Evolutionary conservation across 2,888 invertebrate genomes (phyloP).

Genomic region (Zele albiditarsus): DNA sequence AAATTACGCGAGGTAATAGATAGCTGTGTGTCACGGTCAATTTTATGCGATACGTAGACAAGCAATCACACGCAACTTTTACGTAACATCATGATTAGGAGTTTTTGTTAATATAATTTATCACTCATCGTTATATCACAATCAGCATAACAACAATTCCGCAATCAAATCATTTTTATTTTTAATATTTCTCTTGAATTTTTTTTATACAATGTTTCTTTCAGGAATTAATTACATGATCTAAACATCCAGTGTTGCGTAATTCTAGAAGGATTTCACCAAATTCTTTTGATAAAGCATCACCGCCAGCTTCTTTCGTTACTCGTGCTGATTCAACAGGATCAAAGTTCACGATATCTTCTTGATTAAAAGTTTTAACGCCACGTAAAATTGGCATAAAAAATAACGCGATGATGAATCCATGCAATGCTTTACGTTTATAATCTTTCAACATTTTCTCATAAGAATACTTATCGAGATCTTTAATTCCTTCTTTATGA

Average conservation of each 20-base stretch:
- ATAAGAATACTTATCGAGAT: constrained; percentile 57
- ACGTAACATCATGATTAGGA: no score
- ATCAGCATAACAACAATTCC: neutral
- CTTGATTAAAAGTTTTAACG: fast-evolving
- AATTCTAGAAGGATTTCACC: constrained; percentile 62
- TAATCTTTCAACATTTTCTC: constrained; percentile 60
- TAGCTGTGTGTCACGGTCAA: no score
- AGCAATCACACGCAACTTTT: no score
- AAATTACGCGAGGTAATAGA: no score
- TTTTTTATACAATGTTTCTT: neutral
- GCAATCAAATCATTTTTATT: neutral
- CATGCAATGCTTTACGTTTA: constrained; percentile 55
- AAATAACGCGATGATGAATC: constrained; percentile 57
- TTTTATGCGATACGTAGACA: no score
- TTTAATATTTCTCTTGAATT: neutral
- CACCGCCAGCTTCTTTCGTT: constrained; percentile 51
- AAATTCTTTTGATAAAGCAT: constrained; percentile 55
- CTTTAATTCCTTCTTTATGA: constrained; percentile 48
- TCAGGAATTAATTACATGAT: constrained; percentile 40
- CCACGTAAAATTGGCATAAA: constrained; percentile 52
- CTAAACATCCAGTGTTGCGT: constrained; percentile 56
- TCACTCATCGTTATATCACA: no score
- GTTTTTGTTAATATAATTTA: no score
- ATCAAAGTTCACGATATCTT: neutral
- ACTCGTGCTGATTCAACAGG: fast-evolving